These are phyloP conservation scores for Orthonyx spaldingii DNA, from an alignment of 2,113 vertebrate genomes.

Conservation along the genomic window DNA sequence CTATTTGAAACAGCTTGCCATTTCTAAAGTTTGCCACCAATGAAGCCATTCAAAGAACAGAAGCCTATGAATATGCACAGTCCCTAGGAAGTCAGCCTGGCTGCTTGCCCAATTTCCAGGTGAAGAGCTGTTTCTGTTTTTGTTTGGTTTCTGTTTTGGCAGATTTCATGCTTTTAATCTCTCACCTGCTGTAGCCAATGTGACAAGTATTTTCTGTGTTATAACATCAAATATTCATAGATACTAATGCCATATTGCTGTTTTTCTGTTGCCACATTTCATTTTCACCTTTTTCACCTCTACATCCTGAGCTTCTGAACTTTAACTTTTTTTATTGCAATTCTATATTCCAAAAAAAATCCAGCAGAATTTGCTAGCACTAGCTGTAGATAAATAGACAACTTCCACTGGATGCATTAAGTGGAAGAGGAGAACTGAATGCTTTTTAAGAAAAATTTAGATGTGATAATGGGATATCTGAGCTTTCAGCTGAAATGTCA, in stretches of 20 bases:
- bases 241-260: background rate
- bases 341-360: background rate
- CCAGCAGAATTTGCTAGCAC: background rate
- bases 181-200: background rate
- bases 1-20: constrained; percentile 72
- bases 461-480: background rate
- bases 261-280: background rate
- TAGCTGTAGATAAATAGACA: background rate
- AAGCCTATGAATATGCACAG: constrained; percentile 94
- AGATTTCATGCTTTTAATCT: background rate
- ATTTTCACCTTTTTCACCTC: background rate
- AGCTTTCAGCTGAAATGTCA: background rate
- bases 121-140: background rate
- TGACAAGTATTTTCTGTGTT: background rate
- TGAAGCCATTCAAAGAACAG: constrained; percentile 94
- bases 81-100: constrained; percentile 85
- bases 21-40: constrained; percentile 89
- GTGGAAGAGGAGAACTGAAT: background rate
- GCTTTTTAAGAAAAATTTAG: background rate
- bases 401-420: background rate
- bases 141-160: background rate
- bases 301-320: background rate
- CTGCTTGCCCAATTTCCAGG: constrained; percentile 90
- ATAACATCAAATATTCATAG: background rate
- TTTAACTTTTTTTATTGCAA: background rate